These are phyloP conservation scores for Archips crataeganus DNA, from an alignment of 2,888 invertebrate species.

Conservation along the genomic window DNA sequence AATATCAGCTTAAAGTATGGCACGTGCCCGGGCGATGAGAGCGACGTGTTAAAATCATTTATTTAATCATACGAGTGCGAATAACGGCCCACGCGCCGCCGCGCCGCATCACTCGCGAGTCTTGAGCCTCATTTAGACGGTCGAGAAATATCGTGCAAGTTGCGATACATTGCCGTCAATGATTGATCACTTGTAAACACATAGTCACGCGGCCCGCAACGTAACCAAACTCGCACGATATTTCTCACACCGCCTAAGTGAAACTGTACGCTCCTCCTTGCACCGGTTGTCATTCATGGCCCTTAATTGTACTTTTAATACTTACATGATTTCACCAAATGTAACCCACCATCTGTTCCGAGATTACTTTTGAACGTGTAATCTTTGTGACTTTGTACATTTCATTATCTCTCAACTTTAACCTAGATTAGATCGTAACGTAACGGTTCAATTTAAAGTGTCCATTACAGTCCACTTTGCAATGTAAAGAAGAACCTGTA, in stretches of 20 bases:
- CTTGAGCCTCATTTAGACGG: neutral
- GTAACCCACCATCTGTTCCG: conserved; percentile 44
- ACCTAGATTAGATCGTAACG: conserved; percentile 56
- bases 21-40: conserved; percentile 40
- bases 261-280: conserved; percentile 25
- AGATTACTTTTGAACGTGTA: conserved; percentile 50
- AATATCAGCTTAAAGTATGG: conserved; percentile 29
- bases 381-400: conserved; percentile 8
- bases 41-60: conserved; percentile 50
- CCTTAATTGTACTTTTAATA: conserved; percentile 39
- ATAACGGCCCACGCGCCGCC: conserved; percentile 49
- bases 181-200: no score
- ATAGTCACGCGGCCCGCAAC: no score
- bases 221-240: no score
- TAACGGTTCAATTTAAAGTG: conserved; percentile 55
- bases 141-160: no score
- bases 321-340: conserved; percentile 22
- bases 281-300: conserved; percentile 35
- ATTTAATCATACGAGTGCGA: conserved; percentile 56
- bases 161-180: no score
- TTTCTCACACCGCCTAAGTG: no score
- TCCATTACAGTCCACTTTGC: conserved; percentile 56
- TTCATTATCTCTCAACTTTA: conserved; percentile 50
- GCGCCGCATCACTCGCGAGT: conserved; percentile 44
- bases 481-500: conserved; percentile 62